These are phyloP conservation scores for Eupristina koningsbergeri DNA, from an alignment of 1,140 invertebrate species.

Conservation along the genomic window DNA sequence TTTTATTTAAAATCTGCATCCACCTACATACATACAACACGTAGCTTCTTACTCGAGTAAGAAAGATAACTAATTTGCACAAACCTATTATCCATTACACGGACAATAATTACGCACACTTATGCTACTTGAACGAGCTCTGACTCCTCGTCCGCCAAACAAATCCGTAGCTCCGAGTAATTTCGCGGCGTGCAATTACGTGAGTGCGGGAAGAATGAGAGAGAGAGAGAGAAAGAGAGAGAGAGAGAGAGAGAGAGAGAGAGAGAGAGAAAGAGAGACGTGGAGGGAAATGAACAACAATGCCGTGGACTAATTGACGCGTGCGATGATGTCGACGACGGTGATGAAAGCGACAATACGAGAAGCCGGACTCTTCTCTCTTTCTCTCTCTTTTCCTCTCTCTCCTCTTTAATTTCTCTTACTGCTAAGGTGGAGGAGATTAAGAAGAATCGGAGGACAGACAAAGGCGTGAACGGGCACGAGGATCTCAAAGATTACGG, in stretches of 20 bases:
- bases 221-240: background rate
- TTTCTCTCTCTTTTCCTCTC: background rate
- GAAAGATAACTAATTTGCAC: slow-evolving; percentile 23
- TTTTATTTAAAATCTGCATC: slow-evolving; percentile 3
- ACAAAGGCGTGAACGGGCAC: no score
- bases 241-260: no score
- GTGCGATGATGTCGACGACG: slow-evolving; percentile 1
- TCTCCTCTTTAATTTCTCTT: background rate
- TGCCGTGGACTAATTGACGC: background rate
- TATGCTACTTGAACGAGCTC: slow-evolving; percentile 1
- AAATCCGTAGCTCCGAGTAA: slow-evolving; percentile 34
- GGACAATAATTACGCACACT: slow-evolving; percentile 9
- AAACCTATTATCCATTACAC: slow-evolving; percentile 13
- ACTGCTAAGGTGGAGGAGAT: background rate
- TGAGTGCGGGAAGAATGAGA: background rate
- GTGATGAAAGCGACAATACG: slow-evolving; percentile 17
- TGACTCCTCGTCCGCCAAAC: slow-evolving; percentile 16
- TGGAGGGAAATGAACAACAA: no score
- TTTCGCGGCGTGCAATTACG: slow-evolving; percentile 21
- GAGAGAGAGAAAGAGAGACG: background rate
- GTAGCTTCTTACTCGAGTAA: background rate
- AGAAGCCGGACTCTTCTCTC: background rate
- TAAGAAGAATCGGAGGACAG: background rate
- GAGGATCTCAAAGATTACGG: no score
- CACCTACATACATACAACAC: background rate